These are phyloP conservation scores for Chrysodeixis includens DNA, from an alignment of 2,888 invertebrate species.

Conservation along the genomic window DNA sequence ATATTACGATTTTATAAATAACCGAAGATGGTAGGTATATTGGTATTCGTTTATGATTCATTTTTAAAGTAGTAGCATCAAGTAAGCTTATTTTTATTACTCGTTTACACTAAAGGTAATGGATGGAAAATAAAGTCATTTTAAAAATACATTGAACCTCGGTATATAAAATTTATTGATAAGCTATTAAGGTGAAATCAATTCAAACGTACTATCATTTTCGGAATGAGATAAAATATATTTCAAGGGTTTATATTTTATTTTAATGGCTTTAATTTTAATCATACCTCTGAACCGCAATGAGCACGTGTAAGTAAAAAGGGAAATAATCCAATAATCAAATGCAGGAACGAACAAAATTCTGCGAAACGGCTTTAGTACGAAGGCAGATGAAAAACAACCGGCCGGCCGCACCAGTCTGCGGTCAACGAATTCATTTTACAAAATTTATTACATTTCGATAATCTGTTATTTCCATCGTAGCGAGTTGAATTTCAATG, in stretches of 20 bases:
- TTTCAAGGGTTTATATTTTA: neutral
- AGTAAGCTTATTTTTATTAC: slow-evolving; percentile 2
- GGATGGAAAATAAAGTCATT: neutral
- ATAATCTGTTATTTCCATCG: slow-evolving; percentile 75
- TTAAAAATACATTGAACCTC: too few relatives aligned
- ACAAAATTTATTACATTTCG: slow-evolving; percentile 77
- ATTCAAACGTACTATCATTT: too few relatives aligned
- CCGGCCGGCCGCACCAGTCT: slow-evolving; percentile 71
- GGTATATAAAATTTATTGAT: too few relatives aligned
- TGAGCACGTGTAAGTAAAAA: neutral
- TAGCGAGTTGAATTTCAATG: slow-evolving; percentile 64
- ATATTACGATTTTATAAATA: neutral
- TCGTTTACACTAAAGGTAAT: neutral
- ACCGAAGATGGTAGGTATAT: neutral
- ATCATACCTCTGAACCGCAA: slow-evolving; percentile 1
- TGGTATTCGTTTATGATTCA: neutral
- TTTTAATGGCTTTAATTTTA: neutral
- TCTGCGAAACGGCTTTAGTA: slow-evolving; percentile 51
- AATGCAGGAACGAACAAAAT: slow-evolving; percentile 12
- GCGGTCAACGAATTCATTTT: slow-evolving; percentile 79
- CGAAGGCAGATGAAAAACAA: slow-evolving; percentile 72
- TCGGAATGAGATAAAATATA: neutral
- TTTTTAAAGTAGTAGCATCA: neutral
- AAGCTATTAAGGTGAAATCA: too few relatives aligned
- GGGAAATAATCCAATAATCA: slow-evolving; percentile 15